Conservation (phyloP, 2,888 invertebrate species). For the Thyatira batis region DNA sequence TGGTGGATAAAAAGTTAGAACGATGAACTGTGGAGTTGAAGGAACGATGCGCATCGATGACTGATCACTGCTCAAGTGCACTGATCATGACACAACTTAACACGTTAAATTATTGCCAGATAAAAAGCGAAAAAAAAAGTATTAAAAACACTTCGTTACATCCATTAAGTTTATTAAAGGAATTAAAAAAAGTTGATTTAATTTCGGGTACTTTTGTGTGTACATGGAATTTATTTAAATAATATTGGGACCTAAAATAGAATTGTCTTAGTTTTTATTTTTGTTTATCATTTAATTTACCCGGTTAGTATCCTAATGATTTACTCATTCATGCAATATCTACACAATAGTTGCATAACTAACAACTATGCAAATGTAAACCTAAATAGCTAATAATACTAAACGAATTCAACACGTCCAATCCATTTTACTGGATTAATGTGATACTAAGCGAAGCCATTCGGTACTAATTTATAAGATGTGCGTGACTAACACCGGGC, state of each 20-base stretch:
- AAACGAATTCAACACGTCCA: neutral
- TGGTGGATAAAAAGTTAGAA: slow-evolving; percentile 58
- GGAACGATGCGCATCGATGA: slow-evolving; percentile 72
- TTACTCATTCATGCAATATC: no score
- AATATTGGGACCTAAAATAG: no score
- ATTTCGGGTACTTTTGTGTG: no score
- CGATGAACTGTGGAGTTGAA: slow-evolving; percentile 75
- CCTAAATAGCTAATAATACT: neutral
- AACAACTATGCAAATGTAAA: no score
- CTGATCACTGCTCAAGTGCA: slow-evolving; percentile 38
- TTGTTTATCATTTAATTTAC: no score
- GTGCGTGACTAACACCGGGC: neutral
- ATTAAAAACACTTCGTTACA: neutral
- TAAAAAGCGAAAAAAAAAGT: neutral
- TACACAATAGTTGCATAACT: no score
- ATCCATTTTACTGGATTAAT: neutral
- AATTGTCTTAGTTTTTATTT: no score
- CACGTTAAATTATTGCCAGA: neutral
- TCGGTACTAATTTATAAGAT: neutral
- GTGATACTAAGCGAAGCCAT: neutral
- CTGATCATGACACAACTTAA: neutral
- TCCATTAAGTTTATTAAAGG: neutral
- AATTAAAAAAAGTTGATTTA: no score
- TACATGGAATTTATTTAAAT: no score
- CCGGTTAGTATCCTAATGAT: no score